phyloP scores from a whole-genome alignment of 1,140 invertebrate species.

The Lutraria rhynchaena region DNA sequence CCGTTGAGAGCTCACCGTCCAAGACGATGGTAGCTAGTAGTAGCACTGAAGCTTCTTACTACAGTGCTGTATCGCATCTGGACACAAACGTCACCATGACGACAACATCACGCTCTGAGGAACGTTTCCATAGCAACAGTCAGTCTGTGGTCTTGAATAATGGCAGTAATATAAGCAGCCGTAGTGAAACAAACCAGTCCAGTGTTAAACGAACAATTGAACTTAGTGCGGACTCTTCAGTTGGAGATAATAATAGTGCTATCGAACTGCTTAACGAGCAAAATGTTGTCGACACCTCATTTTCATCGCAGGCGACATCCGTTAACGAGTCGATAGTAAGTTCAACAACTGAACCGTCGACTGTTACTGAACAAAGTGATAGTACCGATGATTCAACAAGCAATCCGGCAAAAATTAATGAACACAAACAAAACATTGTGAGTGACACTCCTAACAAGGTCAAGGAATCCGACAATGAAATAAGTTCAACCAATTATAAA shows the following conservation, averaged over 20 bases:
- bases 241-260: slow-evolving; percentile 2
- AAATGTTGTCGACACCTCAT: slow-evolving; percentile 10
- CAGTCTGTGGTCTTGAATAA: slow-evolving; percentile 1
- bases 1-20: slow-evolving; percentile 16
- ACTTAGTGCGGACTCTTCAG: slow-evolving; percentile 5
- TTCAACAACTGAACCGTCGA: slow-evolving; percentile 3
- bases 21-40: slow-evolving; percentile 9
- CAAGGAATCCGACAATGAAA: background rate
- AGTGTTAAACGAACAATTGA: slow-evolving; percentile 3
- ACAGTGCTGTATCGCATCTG: slow-evolving; percentile 20
- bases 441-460: background rate
- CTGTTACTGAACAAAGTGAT: background rate
- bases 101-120: slow-evolving; percentile 4
- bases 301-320: slow-evolving; percentile 19
- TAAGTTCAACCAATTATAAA: background rate
- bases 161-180: slow-evolving; percentile 5
- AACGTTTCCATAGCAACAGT: slow-evolving; percentile 20
- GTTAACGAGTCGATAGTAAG: slow-evolving; percentile 6
- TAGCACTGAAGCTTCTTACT: slow-evolving; percentile 46
- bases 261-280: background rate
- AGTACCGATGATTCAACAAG: background rate
- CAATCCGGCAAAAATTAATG: background rate
- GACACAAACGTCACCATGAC: background rate
- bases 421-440: background rate
- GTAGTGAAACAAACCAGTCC: slow-evolving; percentile 1